Evolutionary conservation across 1,140 invertebrate species (phyloP).

Genomic region (Drosophila elegans): DNA sequence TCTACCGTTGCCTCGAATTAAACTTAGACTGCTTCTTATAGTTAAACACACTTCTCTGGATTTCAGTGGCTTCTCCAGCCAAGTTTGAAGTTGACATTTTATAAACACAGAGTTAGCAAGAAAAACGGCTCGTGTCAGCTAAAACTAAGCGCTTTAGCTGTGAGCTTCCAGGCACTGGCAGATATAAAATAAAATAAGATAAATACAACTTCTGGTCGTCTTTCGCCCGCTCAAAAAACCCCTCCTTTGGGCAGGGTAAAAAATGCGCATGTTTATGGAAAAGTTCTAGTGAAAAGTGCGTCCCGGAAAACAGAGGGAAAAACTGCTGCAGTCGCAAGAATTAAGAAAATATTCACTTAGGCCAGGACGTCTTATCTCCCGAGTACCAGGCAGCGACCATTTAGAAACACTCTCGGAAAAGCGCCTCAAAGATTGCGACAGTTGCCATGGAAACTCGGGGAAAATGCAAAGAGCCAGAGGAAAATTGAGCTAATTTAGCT

Average conservation of each 20-base stretch:
- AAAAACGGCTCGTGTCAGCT: slow-evolving; percentile 32
- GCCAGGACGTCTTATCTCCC: slow-evolving; percentile 56
- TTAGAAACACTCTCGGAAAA: slow-evolving; percentile 4
- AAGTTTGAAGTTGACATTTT: slow-evolving; percentile 40
- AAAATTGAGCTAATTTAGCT: slow-evolving; percentile 55
- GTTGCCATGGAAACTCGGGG: slow-evolving; percentile 11
- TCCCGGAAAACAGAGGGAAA: slow-evolving; percentile 38
- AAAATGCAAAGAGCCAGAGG: slow-evolving; percentile 44
- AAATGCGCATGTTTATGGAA: slow-evolving; percentile 60
- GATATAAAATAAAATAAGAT: slow-evolving; percentile 34
- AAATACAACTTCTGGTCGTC: slow-evolving; percentile 17
- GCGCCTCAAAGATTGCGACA: slow-evolving; percentile 14
- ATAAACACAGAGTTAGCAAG: slow-evolving; percentile 31
- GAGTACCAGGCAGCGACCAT: slow-evolving; percentile 30
- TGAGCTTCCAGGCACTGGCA: not conserved
- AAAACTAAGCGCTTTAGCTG: slow-evolving; percentile 33
- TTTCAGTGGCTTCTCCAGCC: slow-evolving; percentile 17
- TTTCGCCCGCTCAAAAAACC: not conserved
- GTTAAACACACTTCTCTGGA: slow-evolving; percentile 8
- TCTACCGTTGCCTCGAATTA: not conserved
- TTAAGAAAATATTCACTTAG: slow-evolving; percentile 73
- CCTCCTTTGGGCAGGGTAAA: not conserved
- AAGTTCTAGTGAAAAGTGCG: slow-evolving; percentile 44
- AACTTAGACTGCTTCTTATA: not conserved
- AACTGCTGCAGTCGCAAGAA: slow-evolving; percentile 71